Base-by-base conservation (phyloP, 2,888 invertebrate genomes). In the Hanleya hanleyi region DNA sequence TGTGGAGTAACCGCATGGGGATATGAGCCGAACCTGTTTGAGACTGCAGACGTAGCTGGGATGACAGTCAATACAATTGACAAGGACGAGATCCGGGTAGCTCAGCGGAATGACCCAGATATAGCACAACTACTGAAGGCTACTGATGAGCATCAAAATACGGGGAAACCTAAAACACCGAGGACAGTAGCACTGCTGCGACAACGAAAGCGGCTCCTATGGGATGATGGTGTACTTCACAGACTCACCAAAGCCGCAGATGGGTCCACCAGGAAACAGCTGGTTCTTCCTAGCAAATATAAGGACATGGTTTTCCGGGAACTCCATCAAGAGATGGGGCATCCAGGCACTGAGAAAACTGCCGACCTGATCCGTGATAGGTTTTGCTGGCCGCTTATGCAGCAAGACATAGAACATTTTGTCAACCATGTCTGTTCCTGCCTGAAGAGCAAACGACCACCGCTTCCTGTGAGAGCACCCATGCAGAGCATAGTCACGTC, bases 361-460 rank as follows among this genome's bases (percentile, higher is more conserved):
- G 22, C 47, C 22, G 47, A 47, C 47, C 47, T 47, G 47, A 47
- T 47, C 7, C 7, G 7, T 47, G 4, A 47, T 4, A 18, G 47
- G n/a, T 47, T 47, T 2, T 47, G 22, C 22, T 47, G 47, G 47
- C 47, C 47, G 22, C 7, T n/a, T 18, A 7, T 47, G 47, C 4
- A 47, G 22, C 47, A 47, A 5, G 47, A 67, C 35, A n/a, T 68
- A 29, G 12, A 32, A 22, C 15, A 71, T 22, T n/a, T 49, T 51
- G 18, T 66, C 33, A 29, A 26, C 18, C 33, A 71, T 22, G 67
- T 66, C 37, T 67, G 71, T 70, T 74, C 29, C 18, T 47, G 47
- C 47, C 7, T 47, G 47, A 47, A 47, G 22, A 47, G 47, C 47
- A 47, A 47, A 7, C 18, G 22, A 22, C 47, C 7, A 2, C 47